Base-by-base conservation (phyloP, 2,797 vertebrate species). In the Huso huso region DNA sequence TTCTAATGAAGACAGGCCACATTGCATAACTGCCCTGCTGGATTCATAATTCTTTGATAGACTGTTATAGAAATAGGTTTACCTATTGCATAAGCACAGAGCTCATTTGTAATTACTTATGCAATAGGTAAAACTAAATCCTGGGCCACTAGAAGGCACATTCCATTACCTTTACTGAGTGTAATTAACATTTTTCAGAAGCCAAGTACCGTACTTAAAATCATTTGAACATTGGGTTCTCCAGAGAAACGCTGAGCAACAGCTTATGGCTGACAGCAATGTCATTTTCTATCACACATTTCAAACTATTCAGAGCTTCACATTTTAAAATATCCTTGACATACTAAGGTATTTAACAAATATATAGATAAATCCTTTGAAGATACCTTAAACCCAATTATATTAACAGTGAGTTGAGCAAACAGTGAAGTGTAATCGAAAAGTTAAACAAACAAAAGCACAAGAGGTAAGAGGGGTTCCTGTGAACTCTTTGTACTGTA, bases 391-490 rank as follows among this genome's bases (percentile, higher is more conserved):
- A 1, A 12, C 12, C 8, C 55, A 12, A 13, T 37, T 37, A 37
- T 37, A 37, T 37, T 37, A 37, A 37, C 4, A 37, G 23, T 37
- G 23, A 37, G 23, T 37, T 37, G 23, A 37, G 55, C 11, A 58
- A 3, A 58, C 5, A 10, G 2, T 58, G 55, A 58, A 58, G 55
- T 58, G 55, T 58, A 13, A 58, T 6, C 6, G 55, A 58, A 58
- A 2, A 6, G 6, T 58, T 58, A 12, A 12, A 37, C 23, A 37
- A 37, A 37, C 23, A 37, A 4, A 37, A 37, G 23, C 13, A 63
- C 77, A 65, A 82, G 81, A 75, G 86, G 88, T 81, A 87, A 81
- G 79, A 74, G 65, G 83, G 84, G 81, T 84, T 84, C 82, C 83
- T 84, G 85, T 85, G 81, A 83, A 81, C 85, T 83, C 82, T 79